Base-by-base conservation (phyloP, 1,140 invertebrate species). In the Aleiodes sp. region DNA sequence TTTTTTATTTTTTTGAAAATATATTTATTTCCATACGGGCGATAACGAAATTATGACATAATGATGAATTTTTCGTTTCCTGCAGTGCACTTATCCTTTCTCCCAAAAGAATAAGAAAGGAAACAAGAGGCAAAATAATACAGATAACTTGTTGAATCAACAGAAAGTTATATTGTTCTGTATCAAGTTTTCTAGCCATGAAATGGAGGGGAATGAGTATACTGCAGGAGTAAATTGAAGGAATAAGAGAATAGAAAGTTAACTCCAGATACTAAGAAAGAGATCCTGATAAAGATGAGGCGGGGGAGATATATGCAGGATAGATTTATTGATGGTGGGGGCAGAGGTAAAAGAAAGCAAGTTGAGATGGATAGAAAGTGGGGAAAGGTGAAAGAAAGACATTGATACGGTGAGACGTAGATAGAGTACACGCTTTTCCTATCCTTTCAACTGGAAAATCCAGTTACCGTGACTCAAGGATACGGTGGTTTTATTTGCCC, bases 361-460 rank as follows among this genome's bases (percentile, higher is more conserved):
- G 16, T 52, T 24, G 46, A 24, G 46, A 16, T 24, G n/a, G n/a
- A 24, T 12, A 52, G 16, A 16, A 8, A 52, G 46, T 9, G 46
- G 21, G 6, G 7, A n/a, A n/a, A n/a, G 46, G 21, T 26, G 46
- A 24, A 43, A 52, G 63, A 70, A 37, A 57, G 68, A 65, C 68
- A 70, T 70, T 70, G 68, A 70, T 70, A 65, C 64, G 28, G 35
- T 52, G 41, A 70, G 68, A 70, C 68, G 43, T 60, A 70, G 61
- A 70, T 41, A 70, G 28, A 70, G 68, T 70, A 64, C 62, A 56
- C 68, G 68, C 68, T 70, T 70, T 70, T 72, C 62, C 59, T 69
- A 66, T 65, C 63, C 67, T 72, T 70, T 69, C 71, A 70, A 66
- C 63, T 66, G 65, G 67, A 72, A 72, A 73, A 73, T 70, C 71